Evolutionary conservation across 2,888 invertebrate species (phyloP).

Genomic region (Lomographa bimaculata): DNA sequence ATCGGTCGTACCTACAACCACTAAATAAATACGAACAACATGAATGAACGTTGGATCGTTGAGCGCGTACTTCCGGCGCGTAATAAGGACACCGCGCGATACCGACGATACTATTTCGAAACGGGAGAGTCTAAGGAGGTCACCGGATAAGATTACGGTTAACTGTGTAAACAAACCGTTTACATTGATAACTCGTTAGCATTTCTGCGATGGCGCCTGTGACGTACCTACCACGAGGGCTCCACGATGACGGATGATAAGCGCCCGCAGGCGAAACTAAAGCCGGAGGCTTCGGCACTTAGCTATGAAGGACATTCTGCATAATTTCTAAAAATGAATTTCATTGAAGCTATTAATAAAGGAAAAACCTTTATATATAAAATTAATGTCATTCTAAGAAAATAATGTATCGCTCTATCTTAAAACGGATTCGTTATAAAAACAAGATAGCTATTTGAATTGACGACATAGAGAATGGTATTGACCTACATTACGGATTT

Average conservation of each 20-base stretch:
- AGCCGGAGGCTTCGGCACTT: too few species aligned
- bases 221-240: slow-evolving; percentile 53
- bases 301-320: too few species aligned
- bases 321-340: too few species aligned
- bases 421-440: too few species aligned
- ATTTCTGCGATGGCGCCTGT: slow-evolving; percentile 78
- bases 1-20: too few species aligned
- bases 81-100: slow-evolving; percentile 76
- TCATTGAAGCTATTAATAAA: too few species aligned
- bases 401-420: too few species aligned
- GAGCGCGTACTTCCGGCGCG: slow-evolving; percentile 73
- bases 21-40: slow-evolving; percentile 73
- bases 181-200: slow-evolving; percentile 79
- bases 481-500: slow-evolving; percentile 30
- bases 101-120: slow-evolving; percentile 78
- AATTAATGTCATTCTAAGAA: too few species aligned
- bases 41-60: slow-evolving; percentile 72
- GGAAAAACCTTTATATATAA: too few species aligned
- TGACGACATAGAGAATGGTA: slow-evolving; percentile 22
- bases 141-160: slow-evolving; percentile 82
- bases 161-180: slow-evolving; percentile 82
- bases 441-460: slow-evolving; percentile 17
- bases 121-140: slow-evolving; percentile 82
- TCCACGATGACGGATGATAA: slow-evolving; percentile 56
- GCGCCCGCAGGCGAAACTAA: slow-evolving; percentile 36